phyloP scores from a whole-genome alignment of 37 sponge, comb jelly and placozoan genomes.

The Halisarca cf. caerulea region DNA sequence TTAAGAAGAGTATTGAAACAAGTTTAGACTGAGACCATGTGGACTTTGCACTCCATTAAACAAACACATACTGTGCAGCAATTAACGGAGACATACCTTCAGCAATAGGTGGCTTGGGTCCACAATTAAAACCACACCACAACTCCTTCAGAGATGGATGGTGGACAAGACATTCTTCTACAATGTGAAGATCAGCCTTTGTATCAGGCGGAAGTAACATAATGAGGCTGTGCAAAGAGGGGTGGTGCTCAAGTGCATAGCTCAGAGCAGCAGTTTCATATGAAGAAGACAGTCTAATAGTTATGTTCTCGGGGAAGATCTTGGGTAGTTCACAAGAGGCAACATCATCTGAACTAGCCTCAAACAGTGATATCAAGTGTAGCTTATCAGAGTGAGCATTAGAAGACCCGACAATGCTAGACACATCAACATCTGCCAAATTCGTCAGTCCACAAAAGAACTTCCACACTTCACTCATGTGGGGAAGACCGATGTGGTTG shows the following conservation, averaged over 20 bases:
- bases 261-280: neutral
- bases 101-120: no score
- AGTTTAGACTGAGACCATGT: no score
- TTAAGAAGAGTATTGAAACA: no score
- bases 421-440: neutral
- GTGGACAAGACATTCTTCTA: no score
- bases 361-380: neutral
- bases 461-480: slow-evolving; percentile 15
- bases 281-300: neutral
- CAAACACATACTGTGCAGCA: no score
- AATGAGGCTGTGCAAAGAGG: neutral
- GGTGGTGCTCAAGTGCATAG: neutral
- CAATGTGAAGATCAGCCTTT: no score
- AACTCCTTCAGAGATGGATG: no score
- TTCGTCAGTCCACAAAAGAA: slow-evolving; percentile 15
- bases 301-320: neutral
- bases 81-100: no score
- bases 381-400: neutral
- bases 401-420: neutral
- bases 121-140: no score
- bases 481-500: neutral
- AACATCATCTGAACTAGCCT: neutral
- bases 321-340: neutral
- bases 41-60: no score
- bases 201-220: no score